Evolutionary conservation across 2,797 vertebrate genomes (phyloP), one percentile per base, ranked within the genome.

Genomic region (Columba guinea): DNA sequence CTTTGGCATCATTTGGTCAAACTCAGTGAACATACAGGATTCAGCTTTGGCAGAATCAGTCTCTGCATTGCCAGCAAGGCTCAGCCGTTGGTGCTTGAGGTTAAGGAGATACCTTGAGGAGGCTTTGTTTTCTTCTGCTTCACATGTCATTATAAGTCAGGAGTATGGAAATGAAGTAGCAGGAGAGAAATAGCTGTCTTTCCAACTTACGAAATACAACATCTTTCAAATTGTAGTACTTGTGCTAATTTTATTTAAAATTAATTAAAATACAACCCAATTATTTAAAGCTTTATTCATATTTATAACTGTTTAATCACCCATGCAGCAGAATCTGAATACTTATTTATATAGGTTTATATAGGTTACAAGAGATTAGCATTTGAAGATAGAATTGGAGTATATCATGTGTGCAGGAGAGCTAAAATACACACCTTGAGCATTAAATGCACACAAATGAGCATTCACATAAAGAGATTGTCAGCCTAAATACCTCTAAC

Each of bases 301-400:
- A 88, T 90, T 95, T 87, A 56, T 93, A 84, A 70, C 63, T 55
- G 60, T 84, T 90, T 89, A 92, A 94, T 96, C 88, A 82, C 62
- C 30, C 58, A 70, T 51, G 35, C 49, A 90, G 76, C 78, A 52
- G 75, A 69, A 52, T 73, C 71, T 90, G 94, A 91, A 87, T 86
- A 49, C 74, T 84, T 93, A 78, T 80, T 95, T 95, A 67, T 41
- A 78, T 59, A 95, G 63, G 28, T 65, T 94, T 95, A 67, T 41
- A 78, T 59, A 95, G 63, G 28, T 65, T 94, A 80, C 37, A 80
- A 93, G 64, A 59, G 34, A 84, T 90, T n/a, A 87, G 62, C 7
- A 9, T 91, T 96, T 89, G 83, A 91, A 94, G 91, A 58, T 80
- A 74, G 62, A 78, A 60, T 56, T 76, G 77, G 84, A 92, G 77